Evolutionary conservation across 2,888 invertebrate genomes (phyloP), one percentile per base, ranked within the genome.

Genomic region (Polyommatus iphigenia): DNA sequence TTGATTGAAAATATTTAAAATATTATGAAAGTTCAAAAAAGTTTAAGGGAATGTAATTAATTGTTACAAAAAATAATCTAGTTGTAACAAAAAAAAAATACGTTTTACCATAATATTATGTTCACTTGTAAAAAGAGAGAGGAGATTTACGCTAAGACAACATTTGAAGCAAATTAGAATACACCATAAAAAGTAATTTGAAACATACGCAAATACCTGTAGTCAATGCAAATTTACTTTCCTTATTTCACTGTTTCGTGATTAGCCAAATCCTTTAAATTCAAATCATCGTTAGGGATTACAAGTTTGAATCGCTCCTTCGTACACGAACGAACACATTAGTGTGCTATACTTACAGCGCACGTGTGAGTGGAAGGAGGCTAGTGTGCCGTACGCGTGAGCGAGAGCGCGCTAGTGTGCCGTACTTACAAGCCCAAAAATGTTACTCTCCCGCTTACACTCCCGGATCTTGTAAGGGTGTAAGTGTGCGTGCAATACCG

Each of bases 231-330:
- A 85, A 80, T 71, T 67, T 59, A 54, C 78, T 79, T 79, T 78
- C 77, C 78, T 77, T 73, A 62, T 80, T 82, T 83, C 81, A 84
- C 83, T 85, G 84, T 85, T 85, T 83, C 81, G 83, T 84, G 85
- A 88, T 87, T 87, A 88, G 84, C 85, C 83, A 87, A 90, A 91
- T 90, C 88, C 89, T 87, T 89, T 89, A 90, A 90, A 92, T 91
- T 91, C 89, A 91, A 92, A 93, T 93, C 89, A 92, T 92, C 91
- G 89, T 91, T 89, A 88, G 87, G 91, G 91, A 92, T 93, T 92
- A 93, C 91, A 93, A 93, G 90, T 93, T 93, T 90, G 91, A 91
- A 91, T 91, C 91, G 90, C 86, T 88, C 87, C 85, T 67, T 67
- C 88, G 89, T 90, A 87, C 90, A 87, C 83, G 83, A 83, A 91